Percentiles rank a stretch among this genome's conserved stretches.
These are phyloP conservation scores for Pomacea canaliculata DNA, from an alignment of 2,888 invertebrate genomes.

Conservation along the genomic window DNA sequence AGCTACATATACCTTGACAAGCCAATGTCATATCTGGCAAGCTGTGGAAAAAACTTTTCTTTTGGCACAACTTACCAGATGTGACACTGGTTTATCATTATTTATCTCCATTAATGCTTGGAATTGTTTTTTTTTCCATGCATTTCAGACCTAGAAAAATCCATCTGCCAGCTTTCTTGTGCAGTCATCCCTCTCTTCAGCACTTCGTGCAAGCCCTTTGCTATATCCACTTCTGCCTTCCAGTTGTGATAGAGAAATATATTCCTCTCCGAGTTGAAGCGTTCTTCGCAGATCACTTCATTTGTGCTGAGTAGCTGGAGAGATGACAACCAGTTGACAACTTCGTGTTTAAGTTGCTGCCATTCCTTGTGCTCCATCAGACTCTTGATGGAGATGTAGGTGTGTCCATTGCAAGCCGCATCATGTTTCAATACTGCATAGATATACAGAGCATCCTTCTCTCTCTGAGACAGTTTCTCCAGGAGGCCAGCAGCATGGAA, in stretches of 20 bases:
- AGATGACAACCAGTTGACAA: slow-evolving; percentile 43
- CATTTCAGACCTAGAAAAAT: slow-evolving; percentile 39
- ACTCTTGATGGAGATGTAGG: slow-evolving; percentile 33
- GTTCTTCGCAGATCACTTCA: slow-evolving; percentile 42
- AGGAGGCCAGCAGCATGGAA: slow-evolving; percentile 43
- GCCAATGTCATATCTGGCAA: too few species aligned
- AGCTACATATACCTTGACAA: too few species aligned
- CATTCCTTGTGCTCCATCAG: slow-evolving; percentile 19
- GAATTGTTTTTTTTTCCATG: too few species aligned
- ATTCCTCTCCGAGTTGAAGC: slow-evolving; percentile 32
- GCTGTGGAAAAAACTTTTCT: too few species aligned
- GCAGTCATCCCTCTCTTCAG: slow-evolving; percentile 32
- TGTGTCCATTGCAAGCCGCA: slow-evolving; percentile 52
- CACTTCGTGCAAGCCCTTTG: slow-evolving; percentile 39
- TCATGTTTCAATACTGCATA: slow-evolving; percentile 59
- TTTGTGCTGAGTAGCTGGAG: slow-evolving; percentile 46
- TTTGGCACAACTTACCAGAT: too few species aligned
- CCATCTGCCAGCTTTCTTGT: slow-evolving; percentile 45
- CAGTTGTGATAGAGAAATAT: slow-evolving; percentile 49
- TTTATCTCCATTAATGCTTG: too few species aligned
- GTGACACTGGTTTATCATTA: too few species aligned
- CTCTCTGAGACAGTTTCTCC: slow-evolving; percentile 37
- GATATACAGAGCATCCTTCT: slow-evolving; percentile 55
- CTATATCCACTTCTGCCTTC: slow-evolving; percentile 53
- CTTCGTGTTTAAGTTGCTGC: slow-evolving; percentile 16